Base-by-base conservation (phyloP, 2,113 vertebrate genomes). In the Syngnathus typhle region DNA sequence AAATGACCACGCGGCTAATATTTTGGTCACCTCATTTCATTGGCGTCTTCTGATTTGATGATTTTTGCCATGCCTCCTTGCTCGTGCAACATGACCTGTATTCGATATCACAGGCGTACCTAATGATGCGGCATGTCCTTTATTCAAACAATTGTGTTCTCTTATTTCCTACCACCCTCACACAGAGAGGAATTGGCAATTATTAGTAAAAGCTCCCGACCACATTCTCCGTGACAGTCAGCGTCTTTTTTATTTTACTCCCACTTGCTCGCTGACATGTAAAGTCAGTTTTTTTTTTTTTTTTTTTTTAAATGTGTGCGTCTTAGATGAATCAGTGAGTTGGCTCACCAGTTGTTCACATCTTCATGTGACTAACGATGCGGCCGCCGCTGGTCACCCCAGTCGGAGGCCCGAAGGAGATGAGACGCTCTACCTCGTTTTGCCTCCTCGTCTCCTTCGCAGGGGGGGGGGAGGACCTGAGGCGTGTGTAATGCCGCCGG, bases 351-450 rank as follows among this genome's bases (percentile, higher is more conserved):
- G 58, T 37, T 8, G 27, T 6, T 8, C 8, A 54, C 47, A 46
- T 67, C 78, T 63, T 73, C 64, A 66, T 68, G 74, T 51, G 44
- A 79, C 79, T 86, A 88, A 85, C 87, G 84, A 89, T 83, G 81
- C 56, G 56, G 67, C 73, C 66, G 59, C 60, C 6, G 62, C 72
- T 70, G 70, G 65, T 63, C 77, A 58, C 66, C 67, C 41, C 2
- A 16, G 58, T 64, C 69, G n/a, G n/a, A 32, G 54, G 70, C 69
- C 65, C 52, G 18, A 49, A 16, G 52, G 54, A 73, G 72, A 67
- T 61, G 64, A 73, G 60, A 65, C 58, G 52, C 44, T 49, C 59
- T 12, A 5, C 37, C 58, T 55, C 58, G 60, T 12, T 70, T 69
- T 72, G 63, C 47, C 74, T 62, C 36, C 19, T 47, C 52, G 68